Evolutionary conservation across 2,888 invertebrate genomes (phyloP).

Genomic region (Drosophila koepferae): DNA sequence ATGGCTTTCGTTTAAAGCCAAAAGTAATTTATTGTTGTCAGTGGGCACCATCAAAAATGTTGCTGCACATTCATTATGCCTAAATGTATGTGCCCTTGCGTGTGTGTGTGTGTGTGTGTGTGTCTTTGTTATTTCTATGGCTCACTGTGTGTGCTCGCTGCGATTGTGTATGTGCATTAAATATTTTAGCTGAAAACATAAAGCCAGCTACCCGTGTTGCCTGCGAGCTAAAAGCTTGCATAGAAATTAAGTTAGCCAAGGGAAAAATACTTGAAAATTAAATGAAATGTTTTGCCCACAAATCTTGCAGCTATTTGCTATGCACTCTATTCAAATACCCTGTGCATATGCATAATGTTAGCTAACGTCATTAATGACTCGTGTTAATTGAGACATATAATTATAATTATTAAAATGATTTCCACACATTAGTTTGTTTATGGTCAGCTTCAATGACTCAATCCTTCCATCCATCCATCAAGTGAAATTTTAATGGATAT

Average conservation of each 20-base stretch:
- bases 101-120: slow-evolving; percentile 14
- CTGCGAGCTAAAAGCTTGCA: slow-evolving; percentile 64
- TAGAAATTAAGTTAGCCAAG: slow-evolving; percentile 76
- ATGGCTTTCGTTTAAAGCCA: slow-evolving; percentile 81
- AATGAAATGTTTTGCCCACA: slow-evolving; percentile 54
- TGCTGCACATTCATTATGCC: slow-evolving; percentile 82
- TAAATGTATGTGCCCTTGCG: slow-evolving; percentile 54
- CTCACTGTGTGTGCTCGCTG: slow-evolving; percentile 27
- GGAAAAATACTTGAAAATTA: slow-evolving; percentile 60
- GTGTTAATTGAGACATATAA: too few relatives aligned
- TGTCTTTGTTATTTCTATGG: slow-evolving; percentile 4
- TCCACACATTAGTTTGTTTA: background rate
- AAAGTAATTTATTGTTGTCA: slow-evolving; percentile 82
- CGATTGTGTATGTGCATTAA: slow-evolving; percentile 66
- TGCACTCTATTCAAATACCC: slow-evolving; percentile 27
- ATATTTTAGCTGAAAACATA: slow-evolving; percentile 71
- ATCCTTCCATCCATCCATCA: too few relatives aligned
- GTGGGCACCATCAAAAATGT: slow-evolving; percentile 81
- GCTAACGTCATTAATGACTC: background rate
- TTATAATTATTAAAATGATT: too few relatives aligned
- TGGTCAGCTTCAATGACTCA: background rate
- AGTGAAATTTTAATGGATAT: background rate
- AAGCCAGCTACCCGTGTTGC: slow-evolving; percentile 41
- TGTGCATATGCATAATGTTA: background rate
- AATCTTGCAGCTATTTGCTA: slow-evolving; percentile 46